phyloP scores from a whole-genome alignment of 2,888 invertebrate genomes.

The Thecocarcelia acutangulata region DNA sequence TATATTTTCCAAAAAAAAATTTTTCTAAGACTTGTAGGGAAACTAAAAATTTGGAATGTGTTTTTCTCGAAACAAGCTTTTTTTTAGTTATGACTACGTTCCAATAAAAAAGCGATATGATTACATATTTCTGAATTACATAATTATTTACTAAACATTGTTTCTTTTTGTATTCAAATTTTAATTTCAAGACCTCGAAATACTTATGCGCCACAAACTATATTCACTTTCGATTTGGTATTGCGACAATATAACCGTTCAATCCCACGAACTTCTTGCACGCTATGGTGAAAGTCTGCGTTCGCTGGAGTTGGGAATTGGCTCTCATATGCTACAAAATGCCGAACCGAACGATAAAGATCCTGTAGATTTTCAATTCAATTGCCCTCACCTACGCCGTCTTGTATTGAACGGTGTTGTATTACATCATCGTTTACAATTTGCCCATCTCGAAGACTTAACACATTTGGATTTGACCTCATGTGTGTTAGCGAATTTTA shows the following conservation, averaged over 20 bases:
- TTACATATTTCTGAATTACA: too few species aligned
- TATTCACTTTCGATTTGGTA: slow-evolving; percentile 88
- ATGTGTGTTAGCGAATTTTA: slow-evolving; percentile 80
- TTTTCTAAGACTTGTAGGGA: too few species aligned
- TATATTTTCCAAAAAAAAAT: too few species aligned
- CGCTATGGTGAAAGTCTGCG: slow-evolving; percentile 86
- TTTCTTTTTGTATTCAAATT: slow-evolving; percentile 38
- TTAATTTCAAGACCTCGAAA: slow-evolving; percentile 82
- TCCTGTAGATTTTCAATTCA: slow-evolving; percentile 85
- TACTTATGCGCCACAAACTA: slow-evolving; percentile 88
- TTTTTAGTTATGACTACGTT: too few species aligned
- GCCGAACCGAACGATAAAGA: slow-evolving; percentile 82
- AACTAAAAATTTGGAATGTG: too few species aligned
- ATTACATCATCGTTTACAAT: slow-evolving; percentile 79
- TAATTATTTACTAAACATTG: too few species aligned
- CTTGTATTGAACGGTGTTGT: slow-evolving; percentile 80
- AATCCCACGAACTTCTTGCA: slow-evolving; percentile 86
- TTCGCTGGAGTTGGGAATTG: slow-evolving; percentile 87
- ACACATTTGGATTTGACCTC: slow-evolving; percentile 80
- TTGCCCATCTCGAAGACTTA: slow-evolving; percentile 78
- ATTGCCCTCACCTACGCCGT: slow-evolving; percentile 80
- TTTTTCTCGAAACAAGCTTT: too few species aligned
- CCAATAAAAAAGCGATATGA: too few species aligned
- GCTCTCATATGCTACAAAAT: slow-evolving; percentile 84
- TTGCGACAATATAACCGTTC: slow-evolving; percentile 86